These are phyloP conservation scores for Nymphalis polychloros DNA, from an alignment of 2,888 invertebrate species.

Conservation along the genomic window DNA sequence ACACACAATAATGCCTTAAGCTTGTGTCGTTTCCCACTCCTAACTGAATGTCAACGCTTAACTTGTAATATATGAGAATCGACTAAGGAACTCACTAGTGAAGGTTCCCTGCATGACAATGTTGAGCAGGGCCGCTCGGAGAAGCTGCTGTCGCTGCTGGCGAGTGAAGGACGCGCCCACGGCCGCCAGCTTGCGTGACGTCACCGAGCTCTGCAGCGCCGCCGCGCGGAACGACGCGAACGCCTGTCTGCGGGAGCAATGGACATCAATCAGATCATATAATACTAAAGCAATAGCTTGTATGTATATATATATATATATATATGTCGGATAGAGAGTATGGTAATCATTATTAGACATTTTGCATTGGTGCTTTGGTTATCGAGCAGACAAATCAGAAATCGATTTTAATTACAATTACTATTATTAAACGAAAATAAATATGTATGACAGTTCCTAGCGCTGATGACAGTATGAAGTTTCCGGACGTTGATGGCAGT, in stretches of 20 bases:
- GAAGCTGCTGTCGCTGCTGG: slow-evolving; percentile 65
- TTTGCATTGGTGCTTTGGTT: too few species aligned
- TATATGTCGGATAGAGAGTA: background rate
- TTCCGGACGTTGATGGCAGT: too few species aligned
- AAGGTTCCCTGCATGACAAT: slow-evolving; percentile 73
- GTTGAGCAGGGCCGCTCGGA: slow-evolving; percentile 63
- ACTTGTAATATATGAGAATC: too few species aligned
- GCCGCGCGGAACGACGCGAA: slow-evolving; percentile 70
- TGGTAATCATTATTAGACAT: too few species aligned
- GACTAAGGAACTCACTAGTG: slow-evolving; percentile 52
- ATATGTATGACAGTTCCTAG: too few species aligned
- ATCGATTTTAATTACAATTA: too few species aligned
- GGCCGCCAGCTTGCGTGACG: slow-evolving; percentile 66
- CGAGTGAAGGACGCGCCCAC: slow-evolving; percentile 73
- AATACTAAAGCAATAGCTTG: background rate
- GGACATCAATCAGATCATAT: background rate
- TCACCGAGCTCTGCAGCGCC: slow-evolving; percentile 57
- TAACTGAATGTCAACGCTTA: too few species aligned
- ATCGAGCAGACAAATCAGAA: too few species aligned
- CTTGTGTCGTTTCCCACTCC: too few species aligned
- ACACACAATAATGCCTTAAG: too few species aligned
- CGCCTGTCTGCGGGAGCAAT: slow-evolving; percentile 54
- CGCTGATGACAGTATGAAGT: too few species aligned
- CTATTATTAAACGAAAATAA: too few species aligned
- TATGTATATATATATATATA: background rate